Conservation (phyloP, 1,140 invertebrate genomes). For the Platyscapa corneri region DNA sequence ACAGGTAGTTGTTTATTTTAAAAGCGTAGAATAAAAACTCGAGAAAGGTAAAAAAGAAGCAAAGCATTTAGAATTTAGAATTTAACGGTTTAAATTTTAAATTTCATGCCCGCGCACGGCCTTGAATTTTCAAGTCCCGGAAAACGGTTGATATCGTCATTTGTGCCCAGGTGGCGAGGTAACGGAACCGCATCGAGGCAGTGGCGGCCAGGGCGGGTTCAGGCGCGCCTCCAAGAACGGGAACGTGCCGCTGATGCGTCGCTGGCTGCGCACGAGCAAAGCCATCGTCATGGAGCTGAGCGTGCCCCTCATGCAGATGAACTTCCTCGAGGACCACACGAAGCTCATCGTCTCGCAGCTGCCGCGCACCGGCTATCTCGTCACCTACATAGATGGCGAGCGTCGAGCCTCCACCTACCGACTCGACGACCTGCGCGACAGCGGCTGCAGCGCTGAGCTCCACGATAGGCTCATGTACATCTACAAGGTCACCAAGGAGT, state of each 20-base stretch:
- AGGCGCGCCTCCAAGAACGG: conserved; percentile 60
- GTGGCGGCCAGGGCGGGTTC: not conserved
- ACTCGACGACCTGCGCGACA: conserved; percentile 76
- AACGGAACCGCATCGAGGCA: not conserved
- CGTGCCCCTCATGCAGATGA: conserved; percentile 78
- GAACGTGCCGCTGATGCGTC: conserved; percentile 79
- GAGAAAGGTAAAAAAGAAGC: too few relatives aligned
- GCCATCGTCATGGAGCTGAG: conserved; percentile 84
- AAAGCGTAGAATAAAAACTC: too few relatives aligned
- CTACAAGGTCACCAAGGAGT: conserved; percentile 73
- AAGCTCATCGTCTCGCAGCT: conserved; percentile 84
- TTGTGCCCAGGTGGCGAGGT: conserved; percentile 32
- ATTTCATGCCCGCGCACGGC: too few relatives aligned
- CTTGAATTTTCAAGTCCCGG: too few relatives aligned
- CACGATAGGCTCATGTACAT: conserved; percentile 78
- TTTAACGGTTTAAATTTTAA: too few relatives aligned
- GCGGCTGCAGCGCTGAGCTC: conserved; percentile 77
- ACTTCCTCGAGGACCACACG: conserved; percentile 85
- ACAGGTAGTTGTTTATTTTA: too few relatives aligned
- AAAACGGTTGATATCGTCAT: not conserved
- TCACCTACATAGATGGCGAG: conserved; percentile 82
- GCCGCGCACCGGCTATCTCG: conserved; percentile 63
- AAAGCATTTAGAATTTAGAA: too few relatives aligned
- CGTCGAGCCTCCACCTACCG: conserved; percentile 77
- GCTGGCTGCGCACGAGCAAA: conserved; percentile 83